Base-by-base conservation (phyloP, 2,797 vertebrate species). In the Pachyuromys duprasi region DNA sequence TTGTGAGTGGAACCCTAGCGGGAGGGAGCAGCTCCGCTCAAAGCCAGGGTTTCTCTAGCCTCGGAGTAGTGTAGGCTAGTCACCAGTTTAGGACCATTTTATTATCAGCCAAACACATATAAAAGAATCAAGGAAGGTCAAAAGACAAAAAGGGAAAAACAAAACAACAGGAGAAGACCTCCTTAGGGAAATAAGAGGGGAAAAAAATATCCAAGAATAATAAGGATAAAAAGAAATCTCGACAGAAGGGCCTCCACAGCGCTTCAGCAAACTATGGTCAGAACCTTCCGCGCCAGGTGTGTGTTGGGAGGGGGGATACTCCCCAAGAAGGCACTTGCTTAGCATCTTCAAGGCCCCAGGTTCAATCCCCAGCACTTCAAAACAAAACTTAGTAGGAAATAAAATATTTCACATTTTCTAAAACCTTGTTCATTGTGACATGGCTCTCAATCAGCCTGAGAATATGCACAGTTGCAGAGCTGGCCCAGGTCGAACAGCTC, bases 321-420 rank as follows among this genome's bases (percentile, higher is more conserved):
- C 31, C 24, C 62, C 11, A n/a, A 65, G 31, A 86, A 86, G 22
- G 33, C 13, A 24, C 33, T 86, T 86, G 33, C 22, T 8, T 72
- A 55, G 49, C 67, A 18, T 57, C 67, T 57, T 0, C 24, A 18
- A 86, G 24, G 8, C 49, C 49, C 49, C 53, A 36, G 17, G 79
- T 5, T 83, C 36, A 31, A 65, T 65, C 17, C 28, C 39, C 2
- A 36, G 22, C 13, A 28, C 11, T 86, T 26, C 28, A 13, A 39
- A 92, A 80, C 75, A 91, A 45, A 90, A 62, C 72, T 87, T 72
- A 81, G 45, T 91, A 15, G n/a, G 89, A 92, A 70, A 74, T 26
- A 55, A 72, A 45, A 1, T 17, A 22, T 12, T 62, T 88, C 13
- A 63, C 84, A 20, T 72, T 74, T 84, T 62, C 55, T 49, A 76